Evolutionary conservation across 2,888 invertebrate genomes (phyloP), one percentile per base, ranked within the genome.

Genomic region (Xylocampa areola): DNA sequence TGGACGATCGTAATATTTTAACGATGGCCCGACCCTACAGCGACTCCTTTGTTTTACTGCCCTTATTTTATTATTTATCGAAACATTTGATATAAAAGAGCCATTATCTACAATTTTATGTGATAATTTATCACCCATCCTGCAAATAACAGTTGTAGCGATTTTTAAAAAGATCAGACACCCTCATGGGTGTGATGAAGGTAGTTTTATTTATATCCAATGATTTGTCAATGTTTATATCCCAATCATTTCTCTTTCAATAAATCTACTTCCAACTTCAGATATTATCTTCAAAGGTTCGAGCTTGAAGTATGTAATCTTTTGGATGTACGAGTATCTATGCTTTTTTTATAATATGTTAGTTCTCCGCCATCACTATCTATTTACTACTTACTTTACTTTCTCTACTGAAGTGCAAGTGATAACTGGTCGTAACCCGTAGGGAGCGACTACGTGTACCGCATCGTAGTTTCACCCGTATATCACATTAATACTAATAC

Each of bases 1-100:
- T 83, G 90, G 88, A 79, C 88, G 88, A 82, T 90, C 92, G 91
- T 93, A 92, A 93, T 91, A 92, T 88, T 92, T 92, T 92, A 92
- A 91, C 91, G 90, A 89, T 80, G 76, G 79, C 81, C 83, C 82
- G 74, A 83, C 84, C 88, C 84, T 77, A 80, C 76, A 81, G 77
- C 82, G 73, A 83, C 85, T 90, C 85, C 88, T 87, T 87, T 90
- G 87, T 90, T 92, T 91, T 90, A 90, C 86, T 90, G 84, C 84
- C 81, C 79, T 84, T 84, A 87, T 90, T 91, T 91, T 91, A 90
- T 90, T 91, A 90, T 91, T 90, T 90, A 91, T 91, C 88, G 87
- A 90, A 91, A 91, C 89, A 90, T 90, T 91, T 87, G 82, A 85
- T 86, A 85, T 87, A 86, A 89, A 90, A 86, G 81, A 80, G 80